These are phyloP conservation scores for Paragorgia papillata DNA, from an alignment of 92 coral and sea anemone species.

Conservation along the genomic window DNA sequence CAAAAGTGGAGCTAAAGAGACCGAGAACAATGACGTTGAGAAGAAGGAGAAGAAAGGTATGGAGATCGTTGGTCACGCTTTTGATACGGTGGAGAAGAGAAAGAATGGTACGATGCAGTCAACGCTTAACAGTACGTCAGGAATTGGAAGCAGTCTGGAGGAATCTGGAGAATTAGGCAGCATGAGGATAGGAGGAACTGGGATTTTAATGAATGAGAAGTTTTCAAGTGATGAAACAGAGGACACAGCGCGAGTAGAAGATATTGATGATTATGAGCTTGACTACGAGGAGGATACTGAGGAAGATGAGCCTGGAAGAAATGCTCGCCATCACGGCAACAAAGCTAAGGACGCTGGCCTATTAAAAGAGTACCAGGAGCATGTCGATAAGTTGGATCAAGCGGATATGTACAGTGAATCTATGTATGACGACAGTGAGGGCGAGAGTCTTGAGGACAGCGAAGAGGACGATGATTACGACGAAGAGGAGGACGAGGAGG, in stretches of 20 bases:
- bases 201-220: conserved; percentile 19
- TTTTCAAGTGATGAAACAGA: conserved; percentile 69
- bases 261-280: conserved; percentile 47
- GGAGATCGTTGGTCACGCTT: conserved; percentile 75
- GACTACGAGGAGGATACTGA: conserved; percentile 76
- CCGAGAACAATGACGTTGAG: conserved; percentile 1
- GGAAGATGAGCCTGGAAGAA: conserved; percentile 53
- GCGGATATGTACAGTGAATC: conserved; percentile 31
- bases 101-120: conserved; percentile 31
- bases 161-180: conserved; percentile 58
- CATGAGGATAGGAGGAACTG: neutral
- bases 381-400: conserved; percentile 47
- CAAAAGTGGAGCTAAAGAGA: neutral
- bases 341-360: conserved; percentile 59
- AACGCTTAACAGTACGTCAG: conserved; percentile 41
- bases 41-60: conserved; percentile 49
- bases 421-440: conserved; percentile 51
- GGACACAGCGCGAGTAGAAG: conserved; percentile 55
- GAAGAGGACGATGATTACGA: too few relatives aligned
- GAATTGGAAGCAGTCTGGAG: conserved; percentile 49
- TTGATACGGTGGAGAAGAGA: conserved; percentile 28
- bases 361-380: conserved; percentile 17
- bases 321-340: conserved; percentile 17
- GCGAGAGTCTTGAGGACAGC: conserved; percentile 62
- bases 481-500: conserved; percentile 49